phyloP scores from a whole-genome alignment of 2,888 invertebrate species.

The Heliconius charithonia region DNA sequence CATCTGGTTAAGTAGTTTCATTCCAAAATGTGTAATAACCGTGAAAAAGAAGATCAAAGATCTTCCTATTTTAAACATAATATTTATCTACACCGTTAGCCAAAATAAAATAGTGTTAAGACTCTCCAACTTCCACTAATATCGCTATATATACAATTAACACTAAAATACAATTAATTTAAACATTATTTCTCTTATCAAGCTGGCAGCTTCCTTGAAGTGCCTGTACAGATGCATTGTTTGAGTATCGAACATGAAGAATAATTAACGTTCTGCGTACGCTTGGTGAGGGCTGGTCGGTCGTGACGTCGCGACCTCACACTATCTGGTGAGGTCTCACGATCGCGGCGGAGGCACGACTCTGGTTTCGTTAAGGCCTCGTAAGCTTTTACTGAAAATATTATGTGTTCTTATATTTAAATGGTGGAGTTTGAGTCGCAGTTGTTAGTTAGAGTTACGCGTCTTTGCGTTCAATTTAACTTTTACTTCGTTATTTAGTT shows the following conservation, averaged over 20 bases:
- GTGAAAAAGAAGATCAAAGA: no score
- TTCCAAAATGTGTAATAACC: no score
- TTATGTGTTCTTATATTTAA: conserved; percentile 13
- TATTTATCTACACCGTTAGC: no score
- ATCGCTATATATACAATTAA: neutral
- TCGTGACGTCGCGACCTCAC: conserved; percentile 78
- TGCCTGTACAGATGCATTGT: conserved; percentile 37
- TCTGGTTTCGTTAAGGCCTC: conserved; percentile 65
- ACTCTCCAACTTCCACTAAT: neutral
- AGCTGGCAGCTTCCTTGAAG: neutral
- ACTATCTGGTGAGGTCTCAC: conserved; percentile 79
- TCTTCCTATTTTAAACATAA: no score
- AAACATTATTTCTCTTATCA: neutral
- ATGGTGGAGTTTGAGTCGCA: neutral
- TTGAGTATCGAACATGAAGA: conserved; percentile 52
- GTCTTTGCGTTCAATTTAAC: no score
- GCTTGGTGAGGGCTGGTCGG: conserved; percentile 54
- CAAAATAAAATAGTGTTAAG: no score
- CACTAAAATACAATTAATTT: neutral
- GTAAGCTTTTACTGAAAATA: conserved; percentile 9
- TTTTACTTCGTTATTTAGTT: no score
- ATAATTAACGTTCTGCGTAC: conserved; percentile 53
- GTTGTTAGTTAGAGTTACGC: no score
- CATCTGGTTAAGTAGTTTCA: no score
- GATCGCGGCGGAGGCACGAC: conserved; percentile 76